Evolutionary conservation across 2,113 vertebrate genomes (phyloP).

Genomic region (Poecilia latipinna): DNA sequence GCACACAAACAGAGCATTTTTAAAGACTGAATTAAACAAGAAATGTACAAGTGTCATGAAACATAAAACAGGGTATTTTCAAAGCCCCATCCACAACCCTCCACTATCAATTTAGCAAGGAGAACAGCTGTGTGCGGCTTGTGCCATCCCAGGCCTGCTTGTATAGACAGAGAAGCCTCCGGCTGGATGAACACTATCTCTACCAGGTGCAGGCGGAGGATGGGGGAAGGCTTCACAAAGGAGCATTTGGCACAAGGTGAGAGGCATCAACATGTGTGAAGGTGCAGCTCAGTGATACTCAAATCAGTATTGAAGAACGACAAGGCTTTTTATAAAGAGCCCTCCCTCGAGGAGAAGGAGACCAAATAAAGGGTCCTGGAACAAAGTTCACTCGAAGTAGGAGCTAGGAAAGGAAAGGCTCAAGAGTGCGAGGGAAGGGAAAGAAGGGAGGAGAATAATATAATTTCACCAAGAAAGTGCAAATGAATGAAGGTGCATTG

Average conservation of each 20-base stretch:
- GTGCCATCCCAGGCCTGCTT: conserved; percentile 71
- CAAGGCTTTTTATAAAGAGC: conserved; percentile 59
- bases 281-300: conserved; percentile 79
- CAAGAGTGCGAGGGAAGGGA: conserved; percentile 26
- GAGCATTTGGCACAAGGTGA: conserved; percentile 76
- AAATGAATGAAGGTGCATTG: conserved; percentile 58
- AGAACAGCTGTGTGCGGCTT: conserved; percentile 76
- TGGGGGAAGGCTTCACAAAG: conserved; percentile 72
- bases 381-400: conserved; percentile 30
- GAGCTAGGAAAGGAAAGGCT: conserved; percentile 11
- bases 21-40: conserved; percentile 65
- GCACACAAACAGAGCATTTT: conserved; percentile 33
- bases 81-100: conserved; percentile 73
- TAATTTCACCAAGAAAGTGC: conserved; percentile 49
- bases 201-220: conserved; percentile 76
- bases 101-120: conserved; percentile 78
- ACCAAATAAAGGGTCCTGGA: conserved; percentile 50
- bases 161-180: conserved; percentile 74
- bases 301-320: conserved; percentile 68
- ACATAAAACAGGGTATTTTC: conserved; percentile 69
- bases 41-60: conserved; percentile 73
- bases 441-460: conserved; percentile 35
- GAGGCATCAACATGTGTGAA: conserved; percentile 74
- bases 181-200: conserved; percentile 76
- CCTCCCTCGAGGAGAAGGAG: conserved; percentile 52